Evolutionary conservation across 2,888 invertebrate genomes (phyloP), one percentile per base, ranked within the genome.

Genomic region (Cantharis flavilabris): DNA sequence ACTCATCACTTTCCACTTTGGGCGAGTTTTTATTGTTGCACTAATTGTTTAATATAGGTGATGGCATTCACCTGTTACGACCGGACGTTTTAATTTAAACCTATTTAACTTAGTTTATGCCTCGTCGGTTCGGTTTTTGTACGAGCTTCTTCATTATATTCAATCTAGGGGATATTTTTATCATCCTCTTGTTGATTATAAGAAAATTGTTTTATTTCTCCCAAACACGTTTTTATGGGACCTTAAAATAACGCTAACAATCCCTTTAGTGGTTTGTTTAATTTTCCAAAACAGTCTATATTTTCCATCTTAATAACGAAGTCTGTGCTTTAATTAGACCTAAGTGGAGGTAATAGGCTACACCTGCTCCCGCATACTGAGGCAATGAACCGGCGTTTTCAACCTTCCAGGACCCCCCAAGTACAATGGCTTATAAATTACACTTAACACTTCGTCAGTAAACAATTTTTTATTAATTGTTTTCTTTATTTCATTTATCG

Each of bases 331-430:
- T 80, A 80, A 80, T 80, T 80, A 80, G 69, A 78, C 83, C 82
- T 86, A 86, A 86, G 84, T 86, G 85, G 84, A 87, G 87, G 86
- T 87, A 86, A 86, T 86, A 84, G 86, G 85, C 85, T 85, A 87
- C 87, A 87, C 87, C 87, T 87, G 87, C 84, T 85, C 84, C 84
- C 86, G 85, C 85, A 85, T 85, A 76, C 73, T 80, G 79, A 83
- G 81, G 83, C 84, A 83, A 84, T 83, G 73, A 76, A 76, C 74
- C 63, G 49, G 30, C 63, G 71, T 74, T 77, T 71, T 71, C 76
- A 73, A 72, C 76, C 76, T 76, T 62, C 71, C 30, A 64, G 71
- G 73, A 76, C 72, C 74, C 75, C 77, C 71, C 70, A 77, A 77
- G 74, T 77, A 75, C 30, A 75, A 79, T 65, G 76, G 70, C 71